Base-by-base conservation (phyloP, 2,113 vertebrate species). In the Archocentrus centrarchus region DNA sequence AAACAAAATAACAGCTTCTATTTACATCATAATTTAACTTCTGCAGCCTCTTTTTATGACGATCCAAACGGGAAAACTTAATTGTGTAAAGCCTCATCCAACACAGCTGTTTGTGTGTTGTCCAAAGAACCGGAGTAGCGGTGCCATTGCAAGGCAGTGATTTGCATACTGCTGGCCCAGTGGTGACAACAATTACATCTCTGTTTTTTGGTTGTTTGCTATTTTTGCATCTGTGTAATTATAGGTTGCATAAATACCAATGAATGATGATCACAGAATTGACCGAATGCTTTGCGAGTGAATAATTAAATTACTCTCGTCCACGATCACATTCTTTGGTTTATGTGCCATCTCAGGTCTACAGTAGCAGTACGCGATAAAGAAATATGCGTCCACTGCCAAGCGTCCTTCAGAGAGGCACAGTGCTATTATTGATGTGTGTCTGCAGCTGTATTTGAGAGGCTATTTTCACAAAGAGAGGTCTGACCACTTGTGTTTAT, bases 1-100 rank as follows among this genome's bases (percentile, higher is more conserved):
- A 89, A 93, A 90, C 81, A 92, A 86, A 86, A 85, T 85, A 88
- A 61, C 83, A 87, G 84, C 84, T 87, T 88, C 79, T 88, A 77
- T 86, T 87, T 80, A 22, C 57, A 81, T 80, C 58, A 47, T 39
- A 30, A 82, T 80, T 82, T 30, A 83, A 88, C 87, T 87, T 77
- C 17, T 39, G 35, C 27, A 76, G 73, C 77, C 41, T 80, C 27
- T 80, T 68, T 85, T 60, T 58, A 44, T 64, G 66, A 84, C 20
- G n/a, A 84, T 83, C 79, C 76, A 79, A 80, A 84, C 77, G 73
- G 81, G 62, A 59, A 75, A 84, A 85, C 76, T 60, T 88, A 88
- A 92, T 92, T 86, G 88, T 83, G 84, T 66, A 80, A 75, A 63
- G 60, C 68, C 11, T 32, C 53, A 35, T 92, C 78, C 88, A 90